Base-by-base conservation (phyloP, 2,113 vertebrate genomes). In the Notothenia coriiceps region DNA sequence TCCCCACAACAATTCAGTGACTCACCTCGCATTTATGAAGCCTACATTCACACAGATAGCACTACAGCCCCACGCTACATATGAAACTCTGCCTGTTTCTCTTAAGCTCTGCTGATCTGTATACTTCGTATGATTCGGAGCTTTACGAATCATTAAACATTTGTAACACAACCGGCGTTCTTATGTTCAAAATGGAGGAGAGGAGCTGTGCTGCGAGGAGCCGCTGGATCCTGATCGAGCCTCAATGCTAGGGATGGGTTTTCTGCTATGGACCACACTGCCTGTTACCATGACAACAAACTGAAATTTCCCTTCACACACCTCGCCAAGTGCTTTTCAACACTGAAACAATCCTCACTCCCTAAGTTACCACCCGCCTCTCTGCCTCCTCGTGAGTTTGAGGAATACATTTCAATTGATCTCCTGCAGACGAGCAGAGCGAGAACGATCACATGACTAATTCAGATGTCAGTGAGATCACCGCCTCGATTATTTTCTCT, bases 241-340 rank as follows among this genome's bases (percentile, higher is more conserved):
- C 82, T 85, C 75, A 62, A 70, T 86, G 72, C 86, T 51, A 64
- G 89, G 84, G 86, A 90, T 90, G 65, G 89, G 87, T 91, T 92
- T 29, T 92, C 83, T 86, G 65, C 88, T 88, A 80, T 84, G 68
- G 92, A 92, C 92, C 93, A 90, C 92, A 93, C 91, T 90, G 92
- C 93, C 91, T 95, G 95, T 96, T 95, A 91, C 95, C 95, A 96
- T 96, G 95, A 95, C 94, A 93, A 96, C 95, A 93, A 94, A 94
- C 91, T 91, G 90, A 95, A 91, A 91, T 93, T 92, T 92, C 88
- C 88, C 85, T 88, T 90, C 88, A 90, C 86, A 85, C 89, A 89
- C 91, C 92, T 92, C 90, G 88, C 85, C 88, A 85, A 92, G 88
- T 89, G 91, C 79, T 91, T 91, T 86, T 90, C 85, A 79, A 86